Evolutionary conservation across 2,888 invertebrate genomes (phyloP).

Genomic region (Melipona beecheii): DNA sequence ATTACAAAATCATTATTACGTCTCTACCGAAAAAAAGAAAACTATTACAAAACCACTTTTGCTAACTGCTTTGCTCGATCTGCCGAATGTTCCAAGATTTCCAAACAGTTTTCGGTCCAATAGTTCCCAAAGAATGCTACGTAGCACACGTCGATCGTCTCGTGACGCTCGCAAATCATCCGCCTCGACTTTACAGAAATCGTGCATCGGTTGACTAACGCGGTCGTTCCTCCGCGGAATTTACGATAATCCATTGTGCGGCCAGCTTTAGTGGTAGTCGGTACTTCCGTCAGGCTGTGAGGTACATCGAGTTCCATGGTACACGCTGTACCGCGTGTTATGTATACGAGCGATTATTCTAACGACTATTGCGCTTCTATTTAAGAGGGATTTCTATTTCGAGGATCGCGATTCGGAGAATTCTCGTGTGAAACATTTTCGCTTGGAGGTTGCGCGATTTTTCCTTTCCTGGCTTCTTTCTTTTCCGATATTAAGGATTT

Average conservation of each 20-base stretch:
- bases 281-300: constrained; percentile 59
- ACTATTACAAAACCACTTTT: too few relatives aligned
- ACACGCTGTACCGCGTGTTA: constrained; percentile 42
- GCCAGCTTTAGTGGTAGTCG: constrained; percentile 50
- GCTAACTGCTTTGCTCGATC: too few relatives aligned
- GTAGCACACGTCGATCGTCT: neutral
- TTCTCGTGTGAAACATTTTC: neutral
- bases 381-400: too few relatives aligned
- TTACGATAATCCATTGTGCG: constrained; percentile 45
- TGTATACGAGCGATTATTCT: constrained; percentile 22
- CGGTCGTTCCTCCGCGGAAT: constrained; percentile 15
- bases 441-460: too few relatives aligned
- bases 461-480: too few relatives aligned
- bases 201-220: constrained; percentile 23
- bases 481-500: too few relatives aligned
- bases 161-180: constrained; percentile 7
- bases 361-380: too few relatives aligned
- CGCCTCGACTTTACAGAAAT: constrained; percentile 11
- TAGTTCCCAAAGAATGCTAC: neutral
- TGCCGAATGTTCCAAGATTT: neutral
- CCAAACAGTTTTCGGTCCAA: neutral
- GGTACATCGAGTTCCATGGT: constrained; percentile 52
- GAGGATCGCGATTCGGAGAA: neutral
- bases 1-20: too few relatives aligned
- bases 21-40: too few relatives aligned